These are phyloP conservation scores for Scaeva pyrastri DNA, from an alignment of 2,888 invertebrate species.

Conservation along the genomic window DNA sequence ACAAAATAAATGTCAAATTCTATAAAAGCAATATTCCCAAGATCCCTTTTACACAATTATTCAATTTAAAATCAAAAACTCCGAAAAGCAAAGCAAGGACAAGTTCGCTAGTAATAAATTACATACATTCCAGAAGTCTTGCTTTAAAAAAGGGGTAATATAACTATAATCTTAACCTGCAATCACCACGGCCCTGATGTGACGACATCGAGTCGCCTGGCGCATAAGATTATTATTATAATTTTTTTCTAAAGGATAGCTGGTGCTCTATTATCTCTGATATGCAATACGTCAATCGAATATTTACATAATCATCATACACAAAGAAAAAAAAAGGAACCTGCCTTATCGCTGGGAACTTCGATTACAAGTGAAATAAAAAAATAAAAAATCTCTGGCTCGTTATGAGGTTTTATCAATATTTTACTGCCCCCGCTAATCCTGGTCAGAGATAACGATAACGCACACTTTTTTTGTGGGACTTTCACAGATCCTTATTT, in stretches of 20 bases:
- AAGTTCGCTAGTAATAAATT: background rate
- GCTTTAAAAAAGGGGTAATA: too few species aligned
- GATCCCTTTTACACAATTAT: too few species aligned
- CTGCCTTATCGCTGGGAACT: conserved; percentile 41
- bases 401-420: conserved; percentile 50
- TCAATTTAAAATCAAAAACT: too few species aligned
- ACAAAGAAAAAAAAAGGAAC: background rate
- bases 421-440: conserved; percentile 74
- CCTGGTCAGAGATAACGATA: conserved; percentile 61
- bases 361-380: conserved; percentile 10
- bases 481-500: conserved; percentile 6
- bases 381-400: background rate
- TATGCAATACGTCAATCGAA: conserved; percentile 29
- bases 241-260: background rate
- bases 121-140: background rate
- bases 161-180: too few species aligned
- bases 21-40: too few species aligned
- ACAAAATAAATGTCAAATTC: too few species aligned
- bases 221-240: conserved; percentile 1
- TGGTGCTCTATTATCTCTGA: background rate
- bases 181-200: background rate
- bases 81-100: background rate
- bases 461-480: conserved; percentile 15
- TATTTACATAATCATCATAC: conserved; percentile 5
- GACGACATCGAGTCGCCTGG: background rate